A percentile compares a stretch with the other conserved stretches of the same genome.
phyloP scores from a whole-genome alignment of 2,888 invertebrate genomes.

The Calliphora vomitoria region DNA sequence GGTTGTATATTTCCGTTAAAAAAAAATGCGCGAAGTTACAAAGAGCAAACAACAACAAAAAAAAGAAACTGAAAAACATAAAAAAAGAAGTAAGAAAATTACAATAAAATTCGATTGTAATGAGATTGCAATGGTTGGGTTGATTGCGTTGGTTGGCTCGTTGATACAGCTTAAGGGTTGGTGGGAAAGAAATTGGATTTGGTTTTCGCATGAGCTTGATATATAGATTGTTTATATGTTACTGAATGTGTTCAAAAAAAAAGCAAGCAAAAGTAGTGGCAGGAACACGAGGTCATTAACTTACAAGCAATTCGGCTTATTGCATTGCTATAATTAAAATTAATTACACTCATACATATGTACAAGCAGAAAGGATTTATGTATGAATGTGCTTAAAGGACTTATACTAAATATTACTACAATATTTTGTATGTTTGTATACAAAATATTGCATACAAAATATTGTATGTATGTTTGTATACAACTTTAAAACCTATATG shows the following conservation, averaged over 20 bases:
- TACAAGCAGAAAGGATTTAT: constrained; percentile 76
- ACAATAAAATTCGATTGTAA: constrained; percentile 74
- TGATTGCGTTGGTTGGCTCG: not conserved
- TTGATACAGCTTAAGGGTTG: not conserved
- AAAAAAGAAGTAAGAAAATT: constrained; percentile 58
- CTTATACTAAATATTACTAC: not conserved
- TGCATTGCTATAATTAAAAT: constrained; percentile 81
- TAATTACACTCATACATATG: constrained; percentile 79
- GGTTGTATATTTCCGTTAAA: constrained; percentile 42
- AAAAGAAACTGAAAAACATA: constrained; percentile 22
- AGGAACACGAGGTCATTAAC: constrained; percentile 69
- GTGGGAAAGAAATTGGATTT: constrained; percentile 37
- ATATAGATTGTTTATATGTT: not conserved
- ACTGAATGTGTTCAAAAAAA: not conserved
- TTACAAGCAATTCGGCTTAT: constrained; percentile 76
- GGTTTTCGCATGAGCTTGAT: constrained; percentile 23
- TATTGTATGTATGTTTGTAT: too few relatives aligned
- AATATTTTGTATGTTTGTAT: constrained; percentile 18
- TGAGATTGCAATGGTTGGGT: constrained; percentile 65
- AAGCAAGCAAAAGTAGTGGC: constrained; percentile 21
- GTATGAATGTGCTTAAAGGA: not conserved
- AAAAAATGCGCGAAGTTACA: constrained; percentile 23
- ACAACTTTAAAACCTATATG: not conserved
- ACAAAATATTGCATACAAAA: too few relatives aligned
- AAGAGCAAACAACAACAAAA: constrained; percentile 40